A percentile compares a stretch with the other conserved stretches of the same genome.
phyloP scores from a whole-genome alignment of 1,140 invertebrate genomes.

The Hylyphantes graminicola region DNA sequence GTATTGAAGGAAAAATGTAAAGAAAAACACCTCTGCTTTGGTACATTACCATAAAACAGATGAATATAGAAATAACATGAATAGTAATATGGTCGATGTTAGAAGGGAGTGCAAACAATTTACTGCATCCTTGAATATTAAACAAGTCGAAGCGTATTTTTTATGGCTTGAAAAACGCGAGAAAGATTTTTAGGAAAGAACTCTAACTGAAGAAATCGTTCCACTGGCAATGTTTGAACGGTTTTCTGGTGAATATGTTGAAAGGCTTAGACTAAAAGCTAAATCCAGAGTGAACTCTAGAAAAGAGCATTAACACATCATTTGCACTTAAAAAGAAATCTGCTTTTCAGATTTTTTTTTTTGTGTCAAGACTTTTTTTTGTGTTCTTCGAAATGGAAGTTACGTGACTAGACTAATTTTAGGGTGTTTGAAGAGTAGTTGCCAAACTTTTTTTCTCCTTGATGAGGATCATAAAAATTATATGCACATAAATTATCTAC shows the following conservation, averaged over 20 bases:
- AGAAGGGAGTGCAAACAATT: not conserved
- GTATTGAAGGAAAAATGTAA: no score
- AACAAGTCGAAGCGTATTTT: not conserved
- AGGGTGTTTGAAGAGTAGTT: constrained; percentile 10
- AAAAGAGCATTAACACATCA: not conserved
- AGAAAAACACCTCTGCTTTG: no score
- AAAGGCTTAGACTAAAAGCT: constrained; percentile 30
- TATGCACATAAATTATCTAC: no score
- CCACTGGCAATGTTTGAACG: constrained; percentile 9
- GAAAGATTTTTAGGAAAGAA: not conserved
- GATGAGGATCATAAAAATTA: no score
- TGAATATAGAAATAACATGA: not conserved
- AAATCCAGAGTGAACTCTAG: not conserved
- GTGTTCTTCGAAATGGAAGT: not conserved
- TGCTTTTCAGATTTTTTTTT: not conserved
- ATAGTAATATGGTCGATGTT: not conserved
- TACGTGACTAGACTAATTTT: constrained; percentile 30
- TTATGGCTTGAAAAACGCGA: not conserved
- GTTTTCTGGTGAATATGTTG: constrained; percentile 22
- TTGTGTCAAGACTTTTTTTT: not conserved
- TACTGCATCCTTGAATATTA: not conserved
- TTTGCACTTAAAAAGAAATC: constrained; percentile 8
- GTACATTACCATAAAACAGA: not conserved
- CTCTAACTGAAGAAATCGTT: not conserved
- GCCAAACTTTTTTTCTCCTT: not conserved